phyloP scores from a whole-genome alignment of 2,113 vertebrate genomes.

The Passer domesticus region DNA sequence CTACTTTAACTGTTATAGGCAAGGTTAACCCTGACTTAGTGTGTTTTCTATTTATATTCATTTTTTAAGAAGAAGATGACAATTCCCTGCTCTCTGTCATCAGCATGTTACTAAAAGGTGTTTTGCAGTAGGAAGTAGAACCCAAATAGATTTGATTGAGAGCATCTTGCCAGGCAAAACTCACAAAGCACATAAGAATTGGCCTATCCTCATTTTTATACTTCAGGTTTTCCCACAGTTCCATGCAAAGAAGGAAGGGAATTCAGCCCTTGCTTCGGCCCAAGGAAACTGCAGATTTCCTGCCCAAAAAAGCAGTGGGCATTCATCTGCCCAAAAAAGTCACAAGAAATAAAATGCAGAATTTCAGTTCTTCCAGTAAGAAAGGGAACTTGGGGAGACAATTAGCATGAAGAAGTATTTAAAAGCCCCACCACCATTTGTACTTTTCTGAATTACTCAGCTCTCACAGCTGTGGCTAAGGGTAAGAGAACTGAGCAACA shows the following conservation, averaged over 20 bases:
- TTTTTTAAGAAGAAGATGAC: not conserved
- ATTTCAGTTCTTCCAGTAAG: not conserved
- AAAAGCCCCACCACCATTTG: not conserved
- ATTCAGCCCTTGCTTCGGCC: not conserved
- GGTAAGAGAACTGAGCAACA: not conserved
- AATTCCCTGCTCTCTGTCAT: not conserved
- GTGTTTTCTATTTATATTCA: not conserved
- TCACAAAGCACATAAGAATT: not conserved
- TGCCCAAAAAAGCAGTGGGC: not conserved
- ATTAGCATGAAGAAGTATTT: not conserved
- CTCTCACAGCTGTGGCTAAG: not conserved
- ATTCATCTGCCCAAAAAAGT: not conserved
- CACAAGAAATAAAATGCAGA: not conserved
- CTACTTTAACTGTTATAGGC: not conserved
- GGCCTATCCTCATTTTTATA: not conserved
- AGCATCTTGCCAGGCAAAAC: not conserved
- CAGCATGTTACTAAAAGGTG: not conserved
- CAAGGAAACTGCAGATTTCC: fast-evolving
- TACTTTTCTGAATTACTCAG: not conserved
- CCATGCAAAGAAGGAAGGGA: not conserved
- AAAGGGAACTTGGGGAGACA: not conserved
- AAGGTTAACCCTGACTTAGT: not conserved
- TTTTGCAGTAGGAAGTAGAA: not conserved
- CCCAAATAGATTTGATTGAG: not conserved
- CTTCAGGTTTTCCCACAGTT: not conserved